Conservation (phyloP, 2,888 invertebrate species). For the Megalurothrips usitatus region DNA sequence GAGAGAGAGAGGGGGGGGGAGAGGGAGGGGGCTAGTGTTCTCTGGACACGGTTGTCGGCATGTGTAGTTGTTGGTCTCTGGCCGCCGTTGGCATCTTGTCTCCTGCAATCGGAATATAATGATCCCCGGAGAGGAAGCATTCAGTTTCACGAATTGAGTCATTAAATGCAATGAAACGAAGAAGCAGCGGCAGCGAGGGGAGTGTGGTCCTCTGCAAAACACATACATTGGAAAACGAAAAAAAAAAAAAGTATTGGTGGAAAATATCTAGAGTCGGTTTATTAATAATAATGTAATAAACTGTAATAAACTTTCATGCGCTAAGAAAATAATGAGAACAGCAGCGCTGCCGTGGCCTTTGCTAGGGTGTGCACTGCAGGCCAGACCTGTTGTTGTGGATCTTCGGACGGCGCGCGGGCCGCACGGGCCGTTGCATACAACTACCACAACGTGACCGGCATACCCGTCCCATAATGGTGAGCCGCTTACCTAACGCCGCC, state of each 20-base stretch:
- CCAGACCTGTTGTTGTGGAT: neutral
- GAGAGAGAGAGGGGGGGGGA: neutral
- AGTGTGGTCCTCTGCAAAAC: too few relatives aligned
- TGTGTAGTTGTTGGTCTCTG: neutral
- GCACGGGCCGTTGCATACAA: conserved; percentile 15
- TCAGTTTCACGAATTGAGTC: neutral
- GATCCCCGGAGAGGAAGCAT: neutral
- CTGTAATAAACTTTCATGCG: too few relatives aligned
- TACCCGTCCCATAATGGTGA: conserved; percentile 16
- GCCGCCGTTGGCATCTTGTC: neutral
- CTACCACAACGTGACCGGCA: conserved; percentile 11
- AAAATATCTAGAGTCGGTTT: too few relatives aligned
- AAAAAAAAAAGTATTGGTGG: too few relatives aligned
- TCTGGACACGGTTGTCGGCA: neutral
- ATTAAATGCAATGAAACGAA: neutral
- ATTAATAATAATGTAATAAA: too few relatives aligned
- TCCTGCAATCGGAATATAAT: conserved; percentile 2
- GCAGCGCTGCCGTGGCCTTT: neutral
- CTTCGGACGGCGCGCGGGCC: neutral
- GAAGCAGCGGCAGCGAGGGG: too few relatives aligned
- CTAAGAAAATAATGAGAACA: neutral
- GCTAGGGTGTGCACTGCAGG: neutral
- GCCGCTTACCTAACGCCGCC: conserved; percentile 1
- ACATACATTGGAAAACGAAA: too few relatives aligned
- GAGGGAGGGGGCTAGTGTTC: neutral